Percentiles rank a stretch among this genome's conserved stretches.
Evolutionary conservation across 2,888 invertebrate species (phyloP).

Genomic region (Gari tellinella): DNA sequence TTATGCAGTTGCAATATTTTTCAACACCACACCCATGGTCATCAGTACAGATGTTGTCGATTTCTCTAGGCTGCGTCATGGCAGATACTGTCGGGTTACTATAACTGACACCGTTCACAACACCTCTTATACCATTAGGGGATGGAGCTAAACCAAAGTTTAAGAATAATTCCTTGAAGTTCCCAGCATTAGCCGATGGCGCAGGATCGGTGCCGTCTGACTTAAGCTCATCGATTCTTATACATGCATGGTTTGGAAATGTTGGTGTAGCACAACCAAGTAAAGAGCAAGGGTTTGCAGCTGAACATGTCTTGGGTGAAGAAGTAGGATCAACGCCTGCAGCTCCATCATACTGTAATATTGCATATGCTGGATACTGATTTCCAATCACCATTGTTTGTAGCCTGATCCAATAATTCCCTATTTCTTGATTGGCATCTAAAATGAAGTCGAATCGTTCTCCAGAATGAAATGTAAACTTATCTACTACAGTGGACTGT

Average conservation of each 20-base stretch:
- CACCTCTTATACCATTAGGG: conserved; percentile 26
- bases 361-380: conserved; percentile 57
- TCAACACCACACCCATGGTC: conserved; percentile 44
- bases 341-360: conserved; percentile 54
- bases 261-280: conserved; percentile 67
- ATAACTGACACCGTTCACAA: conserved; percentile 59
- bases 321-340: conserved; percentile 47
- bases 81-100: conserved; percentile 52
- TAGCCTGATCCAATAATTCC: conserved; percentile 75
- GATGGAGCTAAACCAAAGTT: conserved; percentile 68
- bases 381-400: conserved; percentile 55
- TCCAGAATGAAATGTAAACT: conserved; percentile 69
- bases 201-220: conserved; percentile 15
- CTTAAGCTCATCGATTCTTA: conserved; percentile 51
- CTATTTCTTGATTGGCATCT: conserved; percentile 50
- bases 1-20: conserved; percentile 62
- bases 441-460: conserved; percentile 75
- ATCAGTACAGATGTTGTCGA: conserved; percentile 48
- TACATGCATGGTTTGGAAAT: conserved; percentile 33
- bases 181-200: conserved; percentile 9
- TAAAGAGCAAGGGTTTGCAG: conserved; percentile 44
- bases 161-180: conserved; percentile 69
- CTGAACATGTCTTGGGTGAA: conserved; percentile 44
- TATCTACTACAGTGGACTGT: conserved; percentile 55
- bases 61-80: conserved; percentile 60